Base-by-base conservation (phyloP, 2,113 vertebrate species). In the Rhinoptilus africanus region DNA sequence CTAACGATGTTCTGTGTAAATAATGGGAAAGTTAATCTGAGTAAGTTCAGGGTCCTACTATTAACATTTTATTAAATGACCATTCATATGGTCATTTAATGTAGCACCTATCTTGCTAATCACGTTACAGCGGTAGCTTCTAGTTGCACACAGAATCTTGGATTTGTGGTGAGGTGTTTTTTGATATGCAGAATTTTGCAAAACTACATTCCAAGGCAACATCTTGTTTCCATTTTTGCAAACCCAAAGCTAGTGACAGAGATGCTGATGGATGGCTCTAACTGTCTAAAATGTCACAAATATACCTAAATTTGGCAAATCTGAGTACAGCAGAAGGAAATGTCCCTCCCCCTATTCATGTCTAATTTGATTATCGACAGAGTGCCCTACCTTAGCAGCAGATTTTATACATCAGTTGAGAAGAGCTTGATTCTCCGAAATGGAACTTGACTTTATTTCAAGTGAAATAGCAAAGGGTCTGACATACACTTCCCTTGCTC, bases 1-100 rank as follows among this genome's bases (percentile, higher is more conserved):
- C 95, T 97, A 95, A 95, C 62, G 35, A 78, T 93, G 95, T 93
- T 97, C 95, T 94, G 56, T 93, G 90, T 93, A 97, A 96, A 97
- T 94, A 95, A 97, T 82, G 96, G 39, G 87, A 75, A 95, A 97
- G 69, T 87, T 94, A 96, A 97, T 91, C 77, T 85, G 37, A 89
- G 51, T 60, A 76, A 73, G 76, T 96, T 96, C 93, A 92, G 76
- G 17, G 85, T 93, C 62, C 28, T 51, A 57, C 82, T 79, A 93
- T 85, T 92, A 85, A 81, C 37, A 83, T 64, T 92, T 96, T 97
- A 97, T 95, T 84, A 97, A 97, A 88, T 60, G 86, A 93, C 81
- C 71, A 30, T 59, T 79, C 10, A 0, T 24, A 13, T 9, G 56
- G 14, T 47, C 67, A 53, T 75, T 83, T 86, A 85, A 64, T 71